phyloP scores from a whole-genome alignment of 1,140 invertebrate genomes.

The Ptiloglossa arizonensis region DNA sequence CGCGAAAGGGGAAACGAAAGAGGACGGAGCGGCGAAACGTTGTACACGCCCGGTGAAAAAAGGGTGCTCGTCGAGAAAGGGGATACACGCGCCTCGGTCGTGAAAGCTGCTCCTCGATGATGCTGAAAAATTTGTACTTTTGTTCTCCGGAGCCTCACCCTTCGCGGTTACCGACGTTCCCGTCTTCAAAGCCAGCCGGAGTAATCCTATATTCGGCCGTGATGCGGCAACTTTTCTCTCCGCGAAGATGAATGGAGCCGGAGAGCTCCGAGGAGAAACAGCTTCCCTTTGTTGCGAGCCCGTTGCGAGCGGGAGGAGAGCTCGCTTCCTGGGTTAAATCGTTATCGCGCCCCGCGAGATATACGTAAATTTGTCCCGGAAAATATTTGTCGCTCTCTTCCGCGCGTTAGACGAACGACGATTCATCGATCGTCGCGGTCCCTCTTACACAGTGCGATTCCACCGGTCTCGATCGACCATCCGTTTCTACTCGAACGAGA shows the following conservation, averaged over 20 bases:
- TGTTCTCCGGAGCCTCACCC: conserved; percentile 16
- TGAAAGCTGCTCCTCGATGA: conserved; percentile 2
- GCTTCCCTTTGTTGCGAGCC: conserved; percentile 4
- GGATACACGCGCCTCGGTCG: not conserved
- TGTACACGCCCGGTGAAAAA: not conserved
- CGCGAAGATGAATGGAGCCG: not conserved
- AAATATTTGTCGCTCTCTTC: not conserved
- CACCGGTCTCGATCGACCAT: too few species aligned
- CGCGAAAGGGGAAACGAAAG: not conserved
- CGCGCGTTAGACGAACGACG: too few species aligned
- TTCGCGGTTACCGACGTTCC: not conserved
- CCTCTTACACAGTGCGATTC: too few species aligned
- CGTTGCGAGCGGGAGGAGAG: not conserved
- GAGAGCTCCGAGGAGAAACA: not conserved
- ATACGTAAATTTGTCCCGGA: not conserved
- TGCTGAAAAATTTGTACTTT: conserved; percentile 37
- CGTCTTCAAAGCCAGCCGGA: not conserved
- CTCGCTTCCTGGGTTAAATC: conserved; percentile 10
- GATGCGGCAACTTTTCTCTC: conserved; percentile 9
- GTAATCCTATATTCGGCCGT: conserved; percentile 9
- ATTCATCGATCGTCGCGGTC: too few species aligned
- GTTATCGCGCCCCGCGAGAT: conserved; percentile 13
- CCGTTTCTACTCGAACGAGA: not conserved
- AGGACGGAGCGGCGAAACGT: not conserved
- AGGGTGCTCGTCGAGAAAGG: not conserved